Evolutionary conservation across 1,140 invertebrate genomes (phyloP), one percentile per base, ranked within the genome.

Genomic region (Riptortus pedestris): DNA sequence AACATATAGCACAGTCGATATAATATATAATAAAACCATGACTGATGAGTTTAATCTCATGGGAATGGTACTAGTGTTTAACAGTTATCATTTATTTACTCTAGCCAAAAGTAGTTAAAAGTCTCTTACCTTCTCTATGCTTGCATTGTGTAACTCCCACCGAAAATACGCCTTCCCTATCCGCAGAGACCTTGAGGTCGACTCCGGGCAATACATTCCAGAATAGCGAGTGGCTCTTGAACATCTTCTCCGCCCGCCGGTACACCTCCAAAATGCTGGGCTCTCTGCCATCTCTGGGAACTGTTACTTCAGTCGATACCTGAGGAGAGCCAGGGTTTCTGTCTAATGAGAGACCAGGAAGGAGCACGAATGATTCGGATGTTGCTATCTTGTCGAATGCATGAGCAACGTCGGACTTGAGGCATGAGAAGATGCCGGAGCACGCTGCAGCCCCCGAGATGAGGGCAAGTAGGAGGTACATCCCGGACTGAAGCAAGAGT

Each of bases 141-240:
- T n/a, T 14, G n/a, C 28, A 59, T 14, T 29, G n/a, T 14, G 18
- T n/a, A 59, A 59, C 57, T 18, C 57, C 33, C 9, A 59, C 14
- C 9, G 12, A 12, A 24, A 59, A 59, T 11, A 31, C 28, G 2
- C 61, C 61, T n/a, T 33, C 18, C 1, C 18, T 18, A 16, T 47
- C 61, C 20, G 28, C 27, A 0, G 48, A 22, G 5, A 63, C 62
- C 18, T 24, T 63, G 51, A 63, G 16, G 29, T 63, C 62, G 1
- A 63, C 33, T 1, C 62, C 62, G 1, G 62, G 62, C 0, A 63
- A 26, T n/a, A 47, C 28, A 24, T 55, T 63, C 62, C 62, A 63
- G 24, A 51, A 43, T 1, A 63, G 29, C 2, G 0, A 1, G 28
- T 63, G 62, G 5, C 43, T 63, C 14, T 63, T 28, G 45, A 63